Percentiles rank a stretch among this genome's conserved stretches.
Evolutionary conservation across 2,797 vertebrate species (phyloP).

Genomic region (Nyctalus aviator): DNA sequence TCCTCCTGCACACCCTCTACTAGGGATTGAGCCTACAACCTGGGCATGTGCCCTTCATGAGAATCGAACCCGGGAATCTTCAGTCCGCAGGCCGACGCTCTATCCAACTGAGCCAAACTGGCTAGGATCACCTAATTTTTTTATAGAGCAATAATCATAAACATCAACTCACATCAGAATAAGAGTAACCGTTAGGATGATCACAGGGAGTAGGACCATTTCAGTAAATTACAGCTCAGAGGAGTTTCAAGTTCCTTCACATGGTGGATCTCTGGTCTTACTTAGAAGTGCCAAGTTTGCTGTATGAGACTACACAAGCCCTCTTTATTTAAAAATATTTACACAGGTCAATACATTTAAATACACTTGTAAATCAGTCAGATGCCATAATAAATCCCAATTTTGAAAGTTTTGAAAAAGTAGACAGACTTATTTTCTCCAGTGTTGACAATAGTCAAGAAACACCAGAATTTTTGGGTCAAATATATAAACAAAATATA

Average conservation of each 20-base stretch:
- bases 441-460: slow-evolving; percentile 7
- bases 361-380: background rate
- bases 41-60: too few species aligned
- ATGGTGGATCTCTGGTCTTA: background rate
- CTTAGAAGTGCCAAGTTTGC: background rate
- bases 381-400: background rate
- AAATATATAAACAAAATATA: slow-evolving; percentile 7
- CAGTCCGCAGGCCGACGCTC: too few species aligned
- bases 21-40: too few species aligned
- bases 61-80: too few species aligned
- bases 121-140: slow-evolving; percentile 4
- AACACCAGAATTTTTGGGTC: slow-evolving; percentile 10
- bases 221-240: background rate
- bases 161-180: slow-evolving; percentile 4
- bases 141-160: background rate
- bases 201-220: background rate
- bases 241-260: background rate
- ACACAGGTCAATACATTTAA: slow-evolving; percentile 7
- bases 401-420: slow-evolving; percentile 23
- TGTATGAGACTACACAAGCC: background rate
- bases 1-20: too few species aligned
- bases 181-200: background rate
- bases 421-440: background rate
- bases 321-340: slow-evolving; percentile 28
- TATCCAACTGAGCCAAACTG: too few species aligned